Evolutionary conservation across 2,888 invertebrate species (phyloP).

Genomic region (Strigamia transsilvanica): DNA sequence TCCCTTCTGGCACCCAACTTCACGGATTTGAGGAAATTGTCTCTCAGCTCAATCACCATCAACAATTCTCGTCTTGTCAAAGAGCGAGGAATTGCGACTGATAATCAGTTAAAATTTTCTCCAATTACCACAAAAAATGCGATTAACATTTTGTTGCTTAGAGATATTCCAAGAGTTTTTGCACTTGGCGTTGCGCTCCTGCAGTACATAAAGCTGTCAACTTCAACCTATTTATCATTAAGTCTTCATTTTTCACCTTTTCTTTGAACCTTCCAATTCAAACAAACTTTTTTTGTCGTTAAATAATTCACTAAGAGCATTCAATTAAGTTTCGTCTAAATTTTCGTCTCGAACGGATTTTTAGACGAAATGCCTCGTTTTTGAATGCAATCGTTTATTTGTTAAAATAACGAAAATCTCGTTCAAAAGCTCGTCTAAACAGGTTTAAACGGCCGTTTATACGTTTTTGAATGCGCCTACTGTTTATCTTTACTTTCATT

Average conservation of each 20-base stretch:
- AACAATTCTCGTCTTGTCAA: slow-evolving; percentile 15
- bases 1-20: slow-evolving; percentile 34
- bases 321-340: too few relatives aligned
- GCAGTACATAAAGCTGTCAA: slow-evolving; percentile 23
- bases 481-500: too few relatives aligned
- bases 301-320: slow-evolving; percentile 33
- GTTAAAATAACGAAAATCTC: too few relatives aligned
- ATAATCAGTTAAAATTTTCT: not conserved
- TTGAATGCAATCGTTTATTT: too few relatives aligned
- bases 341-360: too few relatives aligned
- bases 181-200: not conserved
- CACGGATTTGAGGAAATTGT: slow-evolving; percentile 49
- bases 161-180: not conserved
- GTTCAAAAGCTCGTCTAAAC: too few relatives aligned
- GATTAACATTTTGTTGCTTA: too few relatives aligned
- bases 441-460: too few relatives aligned
- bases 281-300: not conserved
- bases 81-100: not conserved
- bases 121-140: not conserved
- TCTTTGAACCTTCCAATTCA: not conserved
- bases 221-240: not conserved
- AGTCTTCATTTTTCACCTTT: slow-evolving; percentile 7
- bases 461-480: too few relatives aligned
- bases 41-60: slow-evolving; percentile 31
- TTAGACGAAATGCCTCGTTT: too few relatives aligned